Evolutionary conservation across 2,113 vertebrate genomes (phyloP).

Genomic region (Pachyramphus minor): DNA sequence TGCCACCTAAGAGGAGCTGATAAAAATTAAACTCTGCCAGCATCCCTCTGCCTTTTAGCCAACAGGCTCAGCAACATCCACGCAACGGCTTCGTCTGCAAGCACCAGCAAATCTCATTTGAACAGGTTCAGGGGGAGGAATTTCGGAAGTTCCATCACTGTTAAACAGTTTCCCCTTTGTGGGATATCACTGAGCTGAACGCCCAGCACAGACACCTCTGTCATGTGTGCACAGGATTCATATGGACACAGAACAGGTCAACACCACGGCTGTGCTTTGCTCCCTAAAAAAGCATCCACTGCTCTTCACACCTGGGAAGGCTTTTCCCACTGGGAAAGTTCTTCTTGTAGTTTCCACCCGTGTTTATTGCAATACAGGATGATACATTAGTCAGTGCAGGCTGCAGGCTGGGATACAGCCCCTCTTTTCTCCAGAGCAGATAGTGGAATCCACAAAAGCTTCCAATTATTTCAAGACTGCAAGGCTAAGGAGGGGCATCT

Average conservation of each 20-base stretch:
- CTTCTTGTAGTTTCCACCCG: background rate
- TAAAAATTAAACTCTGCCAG: conserved; percentile 59
- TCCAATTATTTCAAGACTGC: conserved; percentile 62
- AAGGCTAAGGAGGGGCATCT: conserved; percentile 8
- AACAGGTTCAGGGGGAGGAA: background rate
- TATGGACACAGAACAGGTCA: accelerated
- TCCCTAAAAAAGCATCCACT: background rate
- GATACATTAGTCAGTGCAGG: background rate
- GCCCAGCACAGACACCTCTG: accelerated
- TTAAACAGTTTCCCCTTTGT: background rate
- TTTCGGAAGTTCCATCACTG: background rate
- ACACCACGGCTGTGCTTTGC: accelerated
- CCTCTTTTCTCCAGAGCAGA: background rate
- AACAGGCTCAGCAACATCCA: background rate
- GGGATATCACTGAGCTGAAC: background rate
- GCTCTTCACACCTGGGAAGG: background rate
- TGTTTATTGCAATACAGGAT: background rate
- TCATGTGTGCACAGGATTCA: accelerated
- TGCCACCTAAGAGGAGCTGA: conserved; percentile 43
- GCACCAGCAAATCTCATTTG: conserved; percentile 13
- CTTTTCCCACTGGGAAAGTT: background rate
- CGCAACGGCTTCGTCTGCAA: background rate
- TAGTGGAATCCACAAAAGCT: conserved; percentile 36
- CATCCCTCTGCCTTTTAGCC: background rate
- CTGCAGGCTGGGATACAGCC: background rate